Base-by-base conservation (phyloP, 2,797 vertebrate species). In the Eulemur mongoz region DNA sequence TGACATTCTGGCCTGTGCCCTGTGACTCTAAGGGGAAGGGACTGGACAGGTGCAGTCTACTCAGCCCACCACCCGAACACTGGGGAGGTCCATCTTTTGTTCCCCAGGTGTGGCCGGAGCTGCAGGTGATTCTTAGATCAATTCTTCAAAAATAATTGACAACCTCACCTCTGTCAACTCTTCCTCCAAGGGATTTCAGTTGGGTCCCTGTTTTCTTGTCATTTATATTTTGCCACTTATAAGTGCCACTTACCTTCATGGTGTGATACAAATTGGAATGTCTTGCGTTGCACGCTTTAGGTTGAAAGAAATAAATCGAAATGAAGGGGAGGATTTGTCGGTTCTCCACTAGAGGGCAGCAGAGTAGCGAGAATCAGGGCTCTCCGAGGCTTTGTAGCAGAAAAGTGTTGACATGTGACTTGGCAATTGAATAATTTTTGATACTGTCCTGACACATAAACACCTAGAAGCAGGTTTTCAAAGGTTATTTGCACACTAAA, bases 381-480 rank as follows among this genome's bases (percentile, higher is more conserved):
- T 23, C 76, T 27, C 35, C 0, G 3, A 9, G 72, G 70, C 94
- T 95, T 86, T 90, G 84, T 38, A 38, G 7, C 45, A 8, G 82
- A 97, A 35, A 65, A 92, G 97, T 97, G 98, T 97, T 98, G 97
- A 97, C 98, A 97, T 97, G 97, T 81, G 96, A 98, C 95, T 97
- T 97, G 97, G 98, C 98, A 98, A 97, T 90, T 97, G 98, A 97
- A 98, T 98, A 98, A 98, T 98, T 98, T 98, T 98, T 98, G 98
- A 98, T 92, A 98, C 97, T 98, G 98, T 98, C 98, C 98, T 96
- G 98, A 97, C 98, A 98, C 98, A 98, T 98, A 98, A 99, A 99
- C 98, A 98, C 98, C 98, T 98, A 96, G 43, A 78, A 97, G 83
- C 97, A 69, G 97, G 96, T 98, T 98, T 98, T 82, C 98, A 97